Evolutionary conservation across 1,140 invertebrate genomes (phyloP), one percentile per base, ranked within the genome.

Genomic region (Drosophila suzukii): DNA sequence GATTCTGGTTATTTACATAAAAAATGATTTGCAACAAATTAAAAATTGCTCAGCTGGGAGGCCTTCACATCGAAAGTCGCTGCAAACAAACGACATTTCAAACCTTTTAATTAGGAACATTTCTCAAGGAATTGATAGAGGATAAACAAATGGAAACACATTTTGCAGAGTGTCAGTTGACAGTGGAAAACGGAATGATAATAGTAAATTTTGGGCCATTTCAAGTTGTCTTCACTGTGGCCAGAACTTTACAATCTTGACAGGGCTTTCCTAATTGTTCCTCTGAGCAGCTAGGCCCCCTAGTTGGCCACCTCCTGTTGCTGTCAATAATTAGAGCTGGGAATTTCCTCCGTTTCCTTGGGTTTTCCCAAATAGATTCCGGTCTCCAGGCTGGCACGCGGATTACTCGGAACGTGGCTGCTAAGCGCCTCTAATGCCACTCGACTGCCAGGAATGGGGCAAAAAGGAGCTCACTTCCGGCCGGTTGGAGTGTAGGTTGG

Each of bases 241-340:
- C 53, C 71, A 41, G 20, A 61, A 65, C 73, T 80, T 79, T 80
- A 59, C 54, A 65, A 50, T 62, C 59, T 39, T 59, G 20, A 32
- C 41, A 30, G 53, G 41, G 24, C 38, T 44, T 34, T 59, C 68
- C 66, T 88, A 86, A 88, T 86, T 86, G 83, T 66, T 78, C 44
- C 53, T 67, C 54, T 15, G 67, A 49, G 65, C 27, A 13, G 27
- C 34, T 13, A 13, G 15, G 15, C 27, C 41, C 36, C 34, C 24
- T 27, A 15, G 43, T 63, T 47, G 20, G 13, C 36, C 50, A 46
- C 58, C 68, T 66, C 51, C 62, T 75, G 66, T 60, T 88, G 84
- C 77, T 83, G 84, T 83, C 81, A 76, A 80, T 86, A 86, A 86
- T 86, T 83, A 89, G 83, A 76, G 70, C 86, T 83, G 75, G 67